Conservation (phyloP, 2,888 invertebrate species). For the Alviniconcha strummeri region DNA sequence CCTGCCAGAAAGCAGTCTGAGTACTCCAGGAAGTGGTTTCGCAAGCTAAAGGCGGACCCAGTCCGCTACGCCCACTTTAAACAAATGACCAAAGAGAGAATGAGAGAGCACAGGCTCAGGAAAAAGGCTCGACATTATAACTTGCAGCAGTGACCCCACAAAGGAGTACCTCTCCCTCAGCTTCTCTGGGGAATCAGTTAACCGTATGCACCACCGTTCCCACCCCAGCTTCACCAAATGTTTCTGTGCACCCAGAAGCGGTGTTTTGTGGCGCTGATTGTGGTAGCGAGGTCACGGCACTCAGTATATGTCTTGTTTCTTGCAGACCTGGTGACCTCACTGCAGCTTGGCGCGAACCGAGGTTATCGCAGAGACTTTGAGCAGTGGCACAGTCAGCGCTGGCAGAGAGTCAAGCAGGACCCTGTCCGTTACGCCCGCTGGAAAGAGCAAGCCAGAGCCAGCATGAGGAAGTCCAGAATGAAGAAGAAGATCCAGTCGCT, state of each 20-base stretch:
- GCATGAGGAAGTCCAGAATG: constrained; percentile 20
- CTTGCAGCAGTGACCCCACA: no score
- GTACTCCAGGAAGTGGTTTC: constrained; percentile 19
- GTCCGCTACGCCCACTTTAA: constrained; percentile 19
- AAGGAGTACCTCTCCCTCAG: no score
- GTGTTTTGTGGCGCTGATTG: no score
- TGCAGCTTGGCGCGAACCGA: neutral
- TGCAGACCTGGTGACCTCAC: constrained; percentile 8
- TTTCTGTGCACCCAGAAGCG: no score
- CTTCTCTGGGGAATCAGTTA: no score
- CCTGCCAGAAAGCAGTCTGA: constrained; percentile 7
- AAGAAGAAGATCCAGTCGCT: constrained; percentile 7
- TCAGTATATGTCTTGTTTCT: constrained; percentile 21
- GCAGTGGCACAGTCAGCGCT: constrained; percentile 1
- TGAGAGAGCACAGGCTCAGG: constrained; percentile 14
- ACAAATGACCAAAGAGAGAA: constrained; percentile 16
- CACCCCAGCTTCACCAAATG: no score
- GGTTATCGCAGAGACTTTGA: neutral
- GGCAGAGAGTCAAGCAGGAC: constrained; percentile 22
- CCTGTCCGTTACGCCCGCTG: constrained; percentile 21
- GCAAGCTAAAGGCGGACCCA: constrained; percentile 16
- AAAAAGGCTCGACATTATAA: neutral
- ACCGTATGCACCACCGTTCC: no score
- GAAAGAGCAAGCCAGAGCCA: constrained; percentile 23
- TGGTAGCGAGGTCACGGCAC: neutral